Evolutionary conservation across 2,888 invertebrate species (phyloP).

Genomic region (Listrodromus nycthemerus): DNA sequence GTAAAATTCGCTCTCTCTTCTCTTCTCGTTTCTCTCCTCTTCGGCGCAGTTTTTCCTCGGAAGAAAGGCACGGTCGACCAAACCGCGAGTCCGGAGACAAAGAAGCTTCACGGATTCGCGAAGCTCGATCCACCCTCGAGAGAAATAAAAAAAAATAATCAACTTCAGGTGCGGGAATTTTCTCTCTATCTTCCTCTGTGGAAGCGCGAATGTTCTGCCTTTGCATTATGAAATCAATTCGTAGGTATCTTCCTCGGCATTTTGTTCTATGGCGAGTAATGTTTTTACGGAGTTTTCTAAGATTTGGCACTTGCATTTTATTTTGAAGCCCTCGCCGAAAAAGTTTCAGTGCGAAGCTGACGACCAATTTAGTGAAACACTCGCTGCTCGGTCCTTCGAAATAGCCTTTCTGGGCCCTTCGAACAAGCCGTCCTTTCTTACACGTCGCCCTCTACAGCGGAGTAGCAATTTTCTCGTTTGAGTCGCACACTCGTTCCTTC

Average conservation of each 20-base stretch:
- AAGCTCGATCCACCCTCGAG: too few relatives aligned
- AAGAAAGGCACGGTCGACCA: not conserved
- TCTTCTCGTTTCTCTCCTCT: not conserved
- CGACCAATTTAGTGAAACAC: conserved; percentile 21
- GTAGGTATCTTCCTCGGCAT: too few relatives aligned
- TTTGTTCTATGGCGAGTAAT: too few relatives aligned
- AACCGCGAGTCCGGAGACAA: conserved; percentile 8
- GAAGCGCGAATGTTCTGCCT: too few relatives aligned
- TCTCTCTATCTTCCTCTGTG: too few relatives aligned
- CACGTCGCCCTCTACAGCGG: not conserved
- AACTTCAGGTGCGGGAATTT: not conserved
- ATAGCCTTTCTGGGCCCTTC: not conserved
- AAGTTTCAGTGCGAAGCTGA: conserved; percentile 21
- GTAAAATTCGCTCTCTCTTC: conserved; percentile 51
- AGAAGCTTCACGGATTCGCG: not conserved
- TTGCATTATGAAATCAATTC: too few relatives aligned
- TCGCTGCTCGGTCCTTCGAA: not conserved
- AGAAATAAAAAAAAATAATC: too few relatives aligned
- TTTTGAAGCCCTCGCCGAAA: too few relatives aligned
- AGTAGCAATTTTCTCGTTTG: conserved; percentile 36
- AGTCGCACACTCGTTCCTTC: not conserved
- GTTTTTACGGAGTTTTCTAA: not conserved
- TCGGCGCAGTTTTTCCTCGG: not conserved
- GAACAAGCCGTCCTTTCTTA: conserved; percentile 27
- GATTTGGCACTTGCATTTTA: not conserved